These are phyloP conservation scores for Mastacembelus armatus DNA, from an alignment of 2,797 vertebrate genomes.

Conservation along the genomic window DNA sequence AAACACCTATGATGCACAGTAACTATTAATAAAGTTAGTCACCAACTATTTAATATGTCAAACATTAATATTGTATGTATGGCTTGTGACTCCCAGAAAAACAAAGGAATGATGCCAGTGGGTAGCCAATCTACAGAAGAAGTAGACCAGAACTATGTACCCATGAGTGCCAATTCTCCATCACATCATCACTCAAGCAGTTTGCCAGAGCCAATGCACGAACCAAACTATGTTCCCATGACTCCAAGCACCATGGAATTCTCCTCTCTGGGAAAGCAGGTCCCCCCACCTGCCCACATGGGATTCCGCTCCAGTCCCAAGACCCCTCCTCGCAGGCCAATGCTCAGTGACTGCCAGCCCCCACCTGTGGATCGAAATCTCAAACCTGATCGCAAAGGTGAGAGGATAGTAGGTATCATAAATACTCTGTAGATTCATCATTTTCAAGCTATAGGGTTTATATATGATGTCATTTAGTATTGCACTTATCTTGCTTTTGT, in stretches of 20 bases:
- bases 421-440: background rate
- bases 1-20: too few relatives aligned
- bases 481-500: conserved; percentile 29
- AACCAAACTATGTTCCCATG: conserved; percentile 99
- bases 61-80: too few relatives aligned
- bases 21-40: too few relatives aligned
- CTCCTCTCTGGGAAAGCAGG: conserved; percentile 96
- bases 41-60: too few relatives aligned
- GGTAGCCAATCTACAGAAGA: conserved; percentile 93
- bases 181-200: conserved; percentile 94
- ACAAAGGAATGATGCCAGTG: conserved; percentile 93
- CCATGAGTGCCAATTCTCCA: conserved; percentile 97
- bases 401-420: conserved; percentile 54
- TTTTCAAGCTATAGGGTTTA: conserved; percentile 24
- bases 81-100: conserved; percentile 85
- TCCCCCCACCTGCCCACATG: conserved; percentile 98
- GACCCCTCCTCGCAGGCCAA: conserved; percentile 93
- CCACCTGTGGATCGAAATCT: conserved; percentile 98
- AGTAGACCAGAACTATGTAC: conserved; percentile 97
- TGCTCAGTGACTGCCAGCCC: conserved; percentile 93
- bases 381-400: conserved; percentile 99
- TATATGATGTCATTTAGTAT: conserved; percentile 35
- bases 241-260: conserved; percentile 97
- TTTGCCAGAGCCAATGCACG: conserved; percentile 91
- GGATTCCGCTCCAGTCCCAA: conserved; percentile 98